Conservation (phyloP, 2,888 invertebrate species). For the Leucania comma region DNA sequence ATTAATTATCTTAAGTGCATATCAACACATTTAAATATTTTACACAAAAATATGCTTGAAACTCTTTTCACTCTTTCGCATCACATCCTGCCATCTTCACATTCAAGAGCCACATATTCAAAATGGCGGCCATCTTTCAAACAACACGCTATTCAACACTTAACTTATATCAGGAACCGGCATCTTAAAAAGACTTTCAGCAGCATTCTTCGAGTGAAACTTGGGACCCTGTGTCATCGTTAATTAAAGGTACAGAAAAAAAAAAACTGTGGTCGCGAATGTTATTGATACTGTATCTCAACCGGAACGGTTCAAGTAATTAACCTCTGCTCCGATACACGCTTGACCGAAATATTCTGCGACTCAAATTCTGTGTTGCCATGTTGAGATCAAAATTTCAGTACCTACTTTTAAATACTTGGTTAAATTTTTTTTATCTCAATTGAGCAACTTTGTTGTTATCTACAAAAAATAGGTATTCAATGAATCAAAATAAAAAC, state of each 20-base stretch:
- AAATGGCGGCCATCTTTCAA: not conserved
- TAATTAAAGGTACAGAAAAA: slow-evolving; percentile 39
- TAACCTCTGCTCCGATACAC: slow-evolving; percentile 64
- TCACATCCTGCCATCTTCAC: not conserved
- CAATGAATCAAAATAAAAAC: slow-evolving; percentile 1
- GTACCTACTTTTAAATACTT: slow-evolving; percentile 1
- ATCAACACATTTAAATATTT: not conserved
- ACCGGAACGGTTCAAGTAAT: slow-evolving; percentile 70
- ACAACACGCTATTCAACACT: slow-evolving; percentile 6
- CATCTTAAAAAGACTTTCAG: slow-evolving; percentile 12
- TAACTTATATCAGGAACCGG: slow-evolving; percentile 5
- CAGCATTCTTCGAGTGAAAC: slow-evolving; percentile 26
- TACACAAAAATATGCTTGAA: not conserved
- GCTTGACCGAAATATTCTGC: slow-evolving; percentile 69
- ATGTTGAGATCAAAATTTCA: slow-evolving; percentile 16
- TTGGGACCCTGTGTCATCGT: not conserved
- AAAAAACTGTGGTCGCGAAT: slow-evolving; percentile 18
- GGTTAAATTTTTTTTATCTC: no score
- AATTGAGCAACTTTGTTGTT: not conserved
- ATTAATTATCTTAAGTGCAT: slow-evolving; percentile 1
- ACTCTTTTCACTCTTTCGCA: not conserved
- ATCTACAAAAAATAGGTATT: not conserved
- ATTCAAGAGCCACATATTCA: not conserved
- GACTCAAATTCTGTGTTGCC: slow-evolving; percentile 48
- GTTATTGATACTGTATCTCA: slow-evolving; percentile 54